Percentiles rank a stretch among this genome's conserved stretches.
phyloP scores from a whole-genome alignment of 2,113 vertebrate species.

The Cyanoramphus novaezelandiae region DNA sequence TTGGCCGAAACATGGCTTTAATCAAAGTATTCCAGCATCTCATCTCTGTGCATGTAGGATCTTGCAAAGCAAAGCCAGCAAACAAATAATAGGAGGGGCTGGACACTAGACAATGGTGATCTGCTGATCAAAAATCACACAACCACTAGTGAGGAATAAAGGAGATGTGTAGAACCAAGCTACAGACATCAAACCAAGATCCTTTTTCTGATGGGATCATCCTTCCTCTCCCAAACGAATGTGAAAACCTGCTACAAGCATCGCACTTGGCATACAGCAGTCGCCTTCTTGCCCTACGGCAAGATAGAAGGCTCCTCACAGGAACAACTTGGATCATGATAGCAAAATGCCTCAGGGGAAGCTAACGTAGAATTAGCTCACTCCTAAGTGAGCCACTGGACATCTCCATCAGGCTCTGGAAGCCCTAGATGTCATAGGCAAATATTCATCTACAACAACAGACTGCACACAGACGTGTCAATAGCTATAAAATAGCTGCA shows the following conservation, averaged over 20 bases:
- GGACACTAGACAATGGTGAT: not conserved
- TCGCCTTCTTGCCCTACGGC: not conserved
- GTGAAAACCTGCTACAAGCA: not conserved
- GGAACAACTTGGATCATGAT: not conserved
- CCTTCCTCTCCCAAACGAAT: not conserved
- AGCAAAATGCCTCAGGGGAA: not conserved
- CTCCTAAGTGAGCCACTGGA: accelerated
- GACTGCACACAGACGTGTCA: not conserved
- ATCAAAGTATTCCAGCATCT: not conserved
- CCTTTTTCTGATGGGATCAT: not conserved
- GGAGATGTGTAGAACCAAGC: not conserved
- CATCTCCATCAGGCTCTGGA: not conserved
- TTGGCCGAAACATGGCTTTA: not conserved
- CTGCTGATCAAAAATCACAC: not conserved
- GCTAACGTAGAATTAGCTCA: not conserved
- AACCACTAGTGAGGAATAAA: not conserved
- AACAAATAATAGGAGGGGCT: not conserved
- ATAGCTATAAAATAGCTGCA: not conserved
- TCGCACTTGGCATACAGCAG: not conserved
- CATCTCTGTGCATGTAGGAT: not conserved
- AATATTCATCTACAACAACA: not conserved
- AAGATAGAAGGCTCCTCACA: not conserved
- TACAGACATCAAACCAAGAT: not conserved
- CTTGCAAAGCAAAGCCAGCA: not conserved
- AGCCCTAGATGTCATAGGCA: not conserved